Evolutionary conservation across 2,113 vertebrate species (phyloP).

Genomic region (Tachuris rubrigastra): DNA sequence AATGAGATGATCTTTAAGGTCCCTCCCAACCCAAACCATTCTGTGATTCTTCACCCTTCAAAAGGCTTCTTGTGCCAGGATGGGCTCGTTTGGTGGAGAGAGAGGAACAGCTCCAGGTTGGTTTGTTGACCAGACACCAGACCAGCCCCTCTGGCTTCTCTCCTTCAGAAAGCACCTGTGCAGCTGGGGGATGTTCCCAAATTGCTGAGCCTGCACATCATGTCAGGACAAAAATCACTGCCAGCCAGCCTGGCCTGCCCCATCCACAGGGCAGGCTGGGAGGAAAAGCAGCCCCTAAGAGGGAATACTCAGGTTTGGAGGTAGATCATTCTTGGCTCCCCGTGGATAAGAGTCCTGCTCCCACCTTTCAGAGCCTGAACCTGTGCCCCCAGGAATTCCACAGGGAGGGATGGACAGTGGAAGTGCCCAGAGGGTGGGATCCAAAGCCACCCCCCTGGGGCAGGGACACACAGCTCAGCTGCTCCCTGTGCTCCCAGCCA

Average conservation of each 20-base stretch:
- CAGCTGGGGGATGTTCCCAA: neutral
- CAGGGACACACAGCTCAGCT: neutral
- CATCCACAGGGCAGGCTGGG: neutral
- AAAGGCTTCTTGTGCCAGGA: neutral
- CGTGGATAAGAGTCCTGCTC: neutral
- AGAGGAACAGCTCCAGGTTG: neutral
- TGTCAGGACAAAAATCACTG: neutral
- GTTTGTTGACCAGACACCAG: neutral
- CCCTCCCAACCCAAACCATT: neutral
- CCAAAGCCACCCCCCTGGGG: neutral
- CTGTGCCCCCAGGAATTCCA: neutral
- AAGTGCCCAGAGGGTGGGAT: neutral
- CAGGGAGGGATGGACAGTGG: neutral
- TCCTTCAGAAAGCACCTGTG: neutral
- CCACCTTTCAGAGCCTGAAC: neutral
- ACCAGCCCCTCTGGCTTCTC: neutral
- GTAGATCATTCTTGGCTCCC: neutral
- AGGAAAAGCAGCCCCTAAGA: neutral
- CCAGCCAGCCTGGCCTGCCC: neutral
- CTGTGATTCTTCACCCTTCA: neutral
- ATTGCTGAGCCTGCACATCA: neutral
- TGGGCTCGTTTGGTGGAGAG: neutral
- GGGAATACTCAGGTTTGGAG: neutral
- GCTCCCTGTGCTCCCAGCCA: neutral
- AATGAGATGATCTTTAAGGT: too few species aligned